Conservation (phyloP, 2,888 invertebrate species). For the Peribatodes rhomboidaria region DNA sequence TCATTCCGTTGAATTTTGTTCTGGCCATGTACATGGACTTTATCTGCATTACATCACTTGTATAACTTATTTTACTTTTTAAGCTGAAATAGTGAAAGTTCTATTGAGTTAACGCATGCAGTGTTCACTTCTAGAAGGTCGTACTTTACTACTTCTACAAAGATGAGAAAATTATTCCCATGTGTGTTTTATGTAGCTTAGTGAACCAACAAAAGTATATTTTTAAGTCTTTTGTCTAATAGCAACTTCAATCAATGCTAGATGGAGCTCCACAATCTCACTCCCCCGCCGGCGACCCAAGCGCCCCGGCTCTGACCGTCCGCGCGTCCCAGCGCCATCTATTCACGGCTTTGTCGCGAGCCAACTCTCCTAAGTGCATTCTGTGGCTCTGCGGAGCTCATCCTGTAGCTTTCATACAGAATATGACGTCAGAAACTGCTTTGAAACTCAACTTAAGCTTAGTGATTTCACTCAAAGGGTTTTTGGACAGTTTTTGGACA, state of each 20-base stretch:
- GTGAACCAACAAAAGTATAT: too few species aligned
- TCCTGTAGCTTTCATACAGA: slow-evolving; percentile 41
- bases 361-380: slow-evolving; percentile 46
- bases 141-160: too few species aligned
- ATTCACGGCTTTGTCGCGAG: slow-evolving; percentile 27
- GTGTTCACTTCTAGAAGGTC: too few species aligned
- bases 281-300: background rate
- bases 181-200: too few species aligned
- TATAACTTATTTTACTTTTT: too few species aligned
- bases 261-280: background rate
- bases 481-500: background rate
- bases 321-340: slow-evolving; percentile 18
- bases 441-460: slow-evolving; percentile 3
- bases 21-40: too few species aligned
- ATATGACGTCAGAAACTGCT: slow-evolving; percentile 28
- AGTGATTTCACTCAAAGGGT: slow-evolving; percentile 5
- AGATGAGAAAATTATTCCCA: too few species aligned
- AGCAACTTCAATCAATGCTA: background rate
- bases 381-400: slow-evolving; percentile 39
- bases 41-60: too few species aligned
- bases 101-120: too few species aligned
- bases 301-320: background rate
- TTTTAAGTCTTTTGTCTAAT: background rate
- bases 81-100: too few species aligned
- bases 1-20: too few species aligned